Evolutionary conservation across 2,888 invertebrate species (phyloP).

Genomic region (Coleophora deauratella): DNA sequence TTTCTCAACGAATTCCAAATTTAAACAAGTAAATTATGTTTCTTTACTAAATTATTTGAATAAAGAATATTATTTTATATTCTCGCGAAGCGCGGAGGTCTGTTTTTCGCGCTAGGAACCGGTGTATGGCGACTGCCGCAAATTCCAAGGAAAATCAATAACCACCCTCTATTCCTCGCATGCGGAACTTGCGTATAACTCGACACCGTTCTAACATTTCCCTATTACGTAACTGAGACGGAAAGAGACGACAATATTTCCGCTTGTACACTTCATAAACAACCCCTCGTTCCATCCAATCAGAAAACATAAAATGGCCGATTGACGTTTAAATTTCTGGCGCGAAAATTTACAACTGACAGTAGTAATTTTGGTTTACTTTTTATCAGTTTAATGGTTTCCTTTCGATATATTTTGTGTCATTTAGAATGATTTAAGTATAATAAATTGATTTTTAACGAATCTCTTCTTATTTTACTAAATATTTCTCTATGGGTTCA

Average conservation of each 20-base stretch:
- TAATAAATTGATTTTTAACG: slow-evolving; percentile 11
- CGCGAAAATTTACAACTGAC: slow-evolving; percentile 64
- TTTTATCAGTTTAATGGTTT: slow-evolving; percentile 53
- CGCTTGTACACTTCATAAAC: slow-evolving; percentile 32
- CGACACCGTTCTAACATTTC: slow-evolving; percentile 66
- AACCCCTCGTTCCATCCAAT: slow-evolving; percentile 53
- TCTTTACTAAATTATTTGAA: slow-evolving; percentile 23
- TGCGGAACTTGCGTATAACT: slow-evolving; percentile 58
- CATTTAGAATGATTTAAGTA: neutral
- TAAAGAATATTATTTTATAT: slow-evolving; percentile 32
- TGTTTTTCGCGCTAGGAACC: slow-evolving; percentile 65
- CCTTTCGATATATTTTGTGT: slow-evolving; percentile 30
- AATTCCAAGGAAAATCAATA: slow-evolving; percentile 68
- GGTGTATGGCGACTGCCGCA: slow-evolving; percentile 68
- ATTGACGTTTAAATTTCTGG: slow-evolving; percentile 66
- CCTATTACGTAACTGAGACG: slow-evolving; percentile 59
- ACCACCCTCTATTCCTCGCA: slow-evolving; percentile 58
- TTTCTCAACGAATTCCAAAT: no score
- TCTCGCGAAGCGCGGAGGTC: slow-evolving; percentile 59
- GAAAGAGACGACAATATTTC: slow-evolving; percentile 45
- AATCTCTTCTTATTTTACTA: slow-evolving; percentile 3
- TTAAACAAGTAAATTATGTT: no score
- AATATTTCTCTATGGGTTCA: neutral
- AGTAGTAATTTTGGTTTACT: slow-evolving; percentile 40
- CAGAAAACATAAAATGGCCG: slow-evolving; percentile 46